phyloP scores from a whole-genome alignment of 2,113 vertebrate species.

The Alosa alosa region DNA sequence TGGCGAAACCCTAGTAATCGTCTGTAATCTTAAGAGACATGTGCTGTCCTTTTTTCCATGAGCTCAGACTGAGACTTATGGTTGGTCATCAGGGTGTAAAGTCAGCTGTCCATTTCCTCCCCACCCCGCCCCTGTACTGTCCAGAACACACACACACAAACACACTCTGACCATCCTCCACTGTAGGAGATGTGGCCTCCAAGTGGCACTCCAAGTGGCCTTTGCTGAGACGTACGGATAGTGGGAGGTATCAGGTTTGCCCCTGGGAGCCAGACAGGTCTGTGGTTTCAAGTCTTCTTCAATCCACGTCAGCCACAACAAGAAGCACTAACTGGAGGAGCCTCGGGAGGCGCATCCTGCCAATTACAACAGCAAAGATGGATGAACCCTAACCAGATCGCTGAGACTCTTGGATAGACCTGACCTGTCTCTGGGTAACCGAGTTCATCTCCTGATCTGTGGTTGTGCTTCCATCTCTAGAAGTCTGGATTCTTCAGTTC shows the following conservation, averaged over 20 bases:
- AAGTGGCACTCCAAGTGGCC: constrained; percentile 16
- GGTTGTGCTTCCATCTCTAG: neutral
- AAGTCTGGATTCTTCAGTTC: neutral
- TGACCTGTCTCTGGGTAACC: neutral
- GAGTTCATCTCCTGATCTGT: neutral
- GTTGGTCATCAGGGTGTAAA: neutral
- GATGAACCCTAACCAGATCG: neutral
- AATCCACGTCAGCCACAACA: constrained; percentile 31
- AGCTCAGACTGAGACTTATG: neutral
- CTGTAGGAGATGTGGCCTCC: neutral
- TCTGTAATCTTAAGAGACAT: neutral
- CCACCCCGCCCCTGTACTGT: neutral
- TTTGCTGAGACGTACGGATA: neutral
- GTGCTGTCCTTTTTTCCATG: neutral
- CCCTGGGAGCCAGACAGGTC: constrained; percentile 19
- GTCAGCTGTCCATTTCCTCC: neutral
- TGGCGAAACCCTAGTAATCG: neutral
- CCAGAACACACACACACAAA: neutral
- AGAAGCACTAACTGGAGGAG: constrained; percentile 16
- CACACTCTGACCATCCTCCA: neutral
- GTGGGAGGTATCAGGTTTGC: constrained; percentile 28
- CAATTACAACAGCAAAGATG: neutral
- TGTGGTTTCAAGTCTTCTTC: constrained; percentile 24
- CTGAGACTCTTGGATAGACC: neutral
- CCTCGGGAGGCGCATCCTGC: neutral